Base-by-base conservation (phyloP, 2,888 invertebrate species). In the Xestia sexstrigata region DNA sequence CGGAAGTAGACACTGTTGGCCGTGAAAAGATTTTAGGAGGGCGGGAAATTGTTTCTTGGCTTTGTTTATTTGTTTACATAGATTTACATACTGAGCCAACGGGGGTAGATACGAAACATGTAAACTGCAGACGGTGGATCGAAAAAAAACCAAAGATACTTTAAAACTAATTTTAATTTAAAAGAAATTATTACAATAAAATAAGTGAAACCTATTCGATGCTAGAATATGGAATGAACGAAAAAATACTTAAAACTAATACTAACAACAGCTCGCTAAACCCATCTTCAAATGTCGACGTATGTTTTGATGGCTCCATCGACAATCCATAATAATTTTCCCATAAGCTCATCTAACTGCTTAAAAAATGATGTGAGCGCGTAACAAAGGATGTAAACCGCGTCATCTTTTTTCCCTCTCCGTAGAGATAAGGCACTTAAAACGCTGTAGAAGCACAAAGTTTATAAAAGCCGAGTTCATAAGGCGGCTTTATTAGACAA, bases 381-480 rank as follows among this genome's bases (percentile, higher is more conserved):
- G 86, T 89, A 88, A 89, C 84, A 87, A 86, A 89, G 87, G 70
- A 89, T 87, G 86, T 87, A 84, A 89, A 88, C 79, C 80, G 77
- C 81, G 81, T 82, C 81, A 85, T 89, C 81, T 89, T 92, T 92
- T 90, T 89, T 84, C 88, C 88, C 87, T 90, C 88, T 90, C 88
- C 86, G 81, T 82, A 71, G 76, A 89, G 88, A 89, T 90, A 89
- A 91, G 91, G 90, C 91, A 90, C 92, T 92, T 91, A 92, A 90
- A 89, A 88, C 89, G 89, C 86, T 90, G 90, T 91, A 87, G 90
- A 91, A 90, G 92, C 82, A 87, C 90, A 93, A 94, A 93, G 89
- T 95, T 95, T 95, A 92, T 94, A 93, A 94, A 93, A 94, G 93
- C 92, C 86, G 93, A 95, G 94, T 94, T 95, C 92, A 95, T 95